Base-by-base conservation (phyloP, 2,888 invertebrate genomes). In the Meandrusa payeni region DNA sequence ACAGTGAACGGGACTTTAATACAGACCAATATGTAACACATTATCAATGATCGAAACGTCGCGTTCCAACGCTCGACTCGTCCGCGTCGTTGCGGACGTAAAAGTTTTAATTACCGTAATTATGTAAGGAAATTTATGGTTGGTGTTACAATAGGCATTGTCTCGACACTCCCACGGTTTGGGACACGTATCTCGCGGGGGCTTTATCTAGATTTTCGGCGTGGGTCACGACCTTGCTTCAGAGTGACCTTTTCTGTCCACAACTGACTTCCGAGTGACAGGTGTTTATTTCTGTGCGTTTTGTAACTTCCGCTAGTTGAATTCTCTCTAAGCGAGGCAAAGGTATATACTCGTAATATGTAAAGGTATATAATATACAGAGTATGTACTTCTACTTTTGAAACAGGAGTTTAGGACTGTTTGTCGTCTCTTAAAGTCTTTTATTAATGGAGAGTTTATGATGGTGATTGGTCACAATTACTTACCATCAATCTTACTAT, bases 101-200 rank as follows among this genome's bases (percentile, higher is more conserved):
- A 67, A 69, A 66, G 60, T 71, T 76, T 80, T 81, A 80, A 82
- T 81, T 79, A 64, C 72, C 58, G 59, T 67, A 73, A 76, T 79
- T 75, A 76, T 69, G 69, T 75, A 72, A 77, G 69, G 61, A 63
- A 68, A 70, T 78, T 77, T 77, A 77, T 69, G 54, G 59, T 60
- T 61, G 59, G 61, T 60, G 62, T 59, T 63, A 71, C 70, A 68
- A 66, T 64, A 61, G 59, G 59, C 64, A 78, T 76, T 79, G 78
- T 73, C 41, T 64, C 47, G 48, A 48, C 49, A 47, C 56, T 82
- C 81, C 75, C 82, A 82, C 82, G 76, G 76, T 64, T 67, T 69
- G 64, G 76, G 76, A 72, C 76, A 72, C 66, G 76, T 71, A 64
- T 67, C 62, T 61, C 27, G 38, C 9, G 28, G 13, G 3, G 11